These are phyloP conservation scores for Plecotus auritus DNA, from an alignment of 2,113 vertebrate genomes.

Conservation along the genomic window DNA sequence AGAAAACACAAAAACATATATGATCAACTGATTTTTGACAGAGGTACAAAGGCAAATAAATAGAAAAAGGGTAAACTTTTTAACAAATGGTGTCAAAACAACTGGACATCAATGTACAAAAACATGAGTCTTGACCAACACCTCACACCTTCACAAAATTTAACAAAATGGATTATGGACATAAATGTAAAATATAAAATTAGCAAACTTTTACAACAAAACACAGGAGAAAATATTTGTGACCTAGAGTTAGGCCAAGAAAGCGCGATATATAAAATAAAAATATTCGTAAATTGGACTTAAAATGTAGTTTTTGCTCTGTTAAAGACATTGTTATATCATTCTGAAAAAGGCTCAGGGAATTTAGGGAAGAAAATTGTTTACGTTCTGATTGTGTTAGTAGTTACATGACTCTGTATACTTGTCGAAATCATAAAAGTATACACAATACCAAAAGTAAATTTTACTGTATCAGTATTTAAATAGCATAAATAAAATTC, in stretches of 20 bases:
- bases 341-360: background rate
- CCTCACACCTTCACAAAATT: background rate
- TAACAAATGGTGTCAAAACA: background rate
- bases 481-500: background rate
- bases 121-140: background rate
- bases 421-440: conserved; percentile 5
- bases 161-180: background rate
- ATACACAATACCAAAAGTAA: background rate
- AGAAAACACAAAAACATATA: background rate
- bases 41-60: background rate
- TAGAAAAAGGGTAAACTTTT: background rate
- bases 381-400: background rate
- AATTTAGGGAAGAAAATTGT: background rate
- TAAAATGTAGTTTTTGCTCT: background rate
- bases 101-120: background rate
- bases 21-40: background rate
- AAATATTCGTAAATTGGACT: background rate
- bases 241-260: background rate
- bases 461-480: background rate
- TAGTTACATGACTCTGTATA: background rate
- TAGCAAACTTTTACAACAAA: conserved; percentile 2
- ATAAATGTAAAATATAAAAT: background rate
- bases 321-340: background rate
- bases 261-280: background rate
- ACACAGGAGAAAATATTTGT: background rate